These are phyloP conservation scores for Pluvialis apricaria DNA, from an alignment of 2,113 vertebrate species.

Conservation along the genomic window DNA sequence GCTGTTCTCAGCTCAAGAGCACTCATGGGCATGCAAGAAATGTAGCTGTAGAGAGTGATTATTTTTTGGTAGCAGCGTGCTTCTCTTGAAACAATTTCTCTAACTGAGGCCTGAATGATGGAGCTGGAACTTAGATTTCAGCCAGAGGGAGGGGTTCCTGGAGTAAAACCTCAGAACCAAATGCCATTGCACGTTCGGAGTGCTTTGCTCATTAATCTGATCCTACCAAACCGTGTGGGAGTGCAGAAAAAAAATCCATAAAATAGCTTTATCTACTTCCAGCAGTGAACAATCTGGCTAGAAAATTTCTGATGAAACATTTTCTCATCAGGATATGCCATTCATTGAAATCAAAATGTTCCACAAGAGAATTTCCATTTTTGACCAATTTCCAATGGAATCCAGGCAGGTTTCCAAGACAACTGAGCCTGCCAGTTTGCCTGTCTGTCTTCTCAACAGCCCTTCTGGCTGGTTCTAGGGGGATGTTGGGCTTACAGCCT, in stretches of 20 bases:
- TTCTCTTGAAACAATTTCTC: not conserved
- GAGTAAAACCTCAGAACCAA: not conserved
- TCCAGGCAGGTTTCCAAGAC: slow-evolving; percentile 41
- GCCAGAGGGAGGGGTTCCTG: not conserved
- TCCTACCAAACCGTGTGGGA: not conserved
- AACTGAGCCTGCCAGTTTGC: not conserved
- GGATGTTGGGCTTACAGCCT: not conserved
- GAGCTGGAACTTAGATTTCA: not conserved
- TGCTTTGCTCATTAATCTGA: not conserved
- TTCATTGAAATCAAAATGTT: slow-evolving; percentile 28
- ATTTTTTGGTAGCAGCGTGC: not conserved
- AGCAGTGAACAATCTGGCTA: not conserved
- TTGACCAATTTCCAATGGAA: slow-evolving; percentile 38
- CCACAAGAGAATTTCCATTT: slow-evolving; percentile 27
- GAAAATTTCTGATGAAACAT: not conserved
- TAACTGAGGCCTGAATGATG: not conserved
- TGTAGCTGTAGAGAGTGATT: not conserved
- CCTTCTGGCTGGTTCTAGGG: not conserved
- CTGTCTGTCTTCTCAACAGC: not conserved
- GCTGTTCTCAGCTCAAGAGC: not conserved
- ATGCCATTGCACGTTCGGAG: not conserved
- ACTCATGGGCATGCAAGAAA: not conserved
- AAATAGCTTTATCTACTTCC: not conserved
- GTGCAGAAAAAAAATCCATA: not conserved
- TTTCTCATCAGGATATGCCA: slow-evolving; percentile 4